A percentile compares a stretch with the other conserved stretches of the same genome.
phyloP scores from a whole-genome alignment of 2,888 invertebrate genomes.

The Hirtodrosophila confusa region DNA sequence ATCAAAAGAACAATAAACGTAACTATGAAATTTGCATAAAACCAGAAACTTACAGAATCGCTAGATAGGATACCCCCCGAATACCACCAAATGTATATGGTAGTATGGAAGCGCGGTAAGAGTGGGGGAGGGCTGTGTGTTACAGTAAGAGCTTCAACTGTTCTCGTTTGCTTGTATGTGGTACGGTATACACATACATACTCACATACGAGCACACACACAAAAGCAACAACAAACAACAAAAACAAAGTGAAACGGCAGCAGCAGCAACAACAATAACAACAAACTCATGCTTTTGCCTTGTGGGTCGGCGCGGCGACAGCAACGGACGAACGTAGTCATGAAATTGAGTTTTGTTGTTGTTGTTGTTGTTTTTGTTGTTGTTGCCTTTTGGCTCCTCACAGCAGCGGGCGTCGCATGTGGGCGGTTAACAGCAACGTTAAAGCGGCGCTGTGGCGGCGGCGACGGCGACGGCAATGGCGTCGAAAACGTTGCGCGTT shows the following conservation, averaged over 20 bases:
- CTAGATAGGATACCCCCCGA: slow-evolving; percentile 34
- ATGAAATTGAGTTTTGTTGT: slow-evolving; percentile 60
- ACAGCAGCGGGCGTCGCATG: slow-evolving; percentile 64
- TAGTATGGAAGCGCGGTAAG: background rate
- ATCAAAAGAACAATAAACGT: background rate
- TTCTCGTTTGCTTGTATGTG: slow-evolving; percentile 35
- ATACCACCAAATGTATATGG: slow-evolving; percentile 4
- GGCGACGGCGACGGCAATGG: slow-evolving; percentile 31
- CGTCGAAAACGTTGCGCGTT: slow-evolving; percentile 61
- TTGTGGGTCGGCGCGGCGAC: slow-evolving; percentile 54
- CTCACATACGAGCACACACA: slow-evolving; percentile 7
- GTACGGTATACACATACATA: slow-evolving; percentile 21
- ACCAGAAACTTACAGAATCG: slow-evolving; percentile 1
- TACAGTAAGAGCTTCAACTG: slow-evolving; percentile 44
- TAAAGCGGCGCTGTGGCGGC: slow-evolving; percentile 56
- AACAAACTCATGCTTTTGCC: slow-evolving; percentile 57
- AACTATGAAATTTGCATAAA: background rate
- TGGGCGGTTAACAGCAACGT: slow-evolving; percentile 66
- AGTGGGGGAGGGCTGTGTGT: slow-evolving; percentile 24
- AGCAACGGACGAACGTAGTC: slow-evolving; percentile 58
- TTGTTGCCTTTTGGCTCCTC: slow-evolving; percentile 52
- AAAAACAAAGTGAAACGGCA: slow-evolving; percentile 57
- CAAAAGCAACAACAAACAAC: slow-evolving; percentile 39
- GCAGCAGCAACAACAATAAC: slow-evolving; percentile 35
- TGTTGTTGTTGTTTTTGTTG: slow-evolving; percentile 27